These are phyloP conservation scores for Amyelois transitella DNA, from an alignment of 1,140 invertebrate species.

Conservation along the genomic window DNA sequence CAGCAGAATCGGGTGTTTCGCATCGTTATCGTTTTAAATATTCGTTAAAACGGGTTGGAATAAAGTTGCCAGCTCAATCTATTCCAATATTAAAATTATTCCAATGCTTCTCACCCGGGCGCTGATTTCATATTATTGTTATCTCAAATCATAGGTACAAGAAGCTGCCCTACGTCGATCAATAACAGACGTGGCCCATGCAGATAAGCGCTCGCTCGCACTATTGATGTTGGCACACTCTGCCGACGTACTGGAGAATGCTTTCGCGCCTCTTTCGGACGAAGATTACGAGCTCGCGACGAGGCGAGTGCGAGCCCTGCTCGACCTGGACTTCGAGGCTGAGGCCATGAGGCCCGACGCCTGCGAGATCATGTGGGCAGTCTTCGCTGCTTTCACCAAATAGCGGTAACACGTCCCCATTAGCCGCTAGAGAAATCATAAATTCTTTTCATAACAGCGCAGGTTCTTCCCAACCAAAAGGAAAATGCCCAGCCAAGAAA, in stretches of 20 bases:
- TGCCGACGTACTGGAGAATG: constrained; percentile 99
- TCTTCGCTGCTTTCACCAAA: constrained; percentile 98
- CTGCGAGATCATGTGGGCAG: constrained; percentile 97
- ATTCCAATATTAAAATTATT: no score
- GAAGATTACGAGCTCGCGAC: constrained; percentile 99
- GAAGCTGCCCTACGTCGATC: constrained; percentile 96
- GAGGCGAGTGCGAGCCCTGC: constrained; percentile 94
- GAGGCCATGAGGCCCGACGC: constrained; percentile 91
- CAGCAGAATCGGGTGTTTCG: no score
- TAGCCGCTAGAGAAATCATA: not conserved
- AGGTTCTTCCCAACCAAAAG: not conserved
- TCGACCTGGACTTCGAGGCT: constrained; percentile 97
- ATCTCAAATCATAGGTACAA: constrained; percentile 89
- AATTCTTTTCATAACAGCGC: not conserved
- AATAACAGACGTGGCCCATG: constrained; percentile 98
- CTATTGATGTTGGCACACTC: constrained; percentile 97
- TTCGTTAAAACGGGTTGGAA: no score
- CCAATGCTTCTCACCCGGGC: no score
- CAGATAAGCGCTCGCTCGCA: constrained; percentile 95
- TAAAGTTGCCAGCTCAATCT: no score
- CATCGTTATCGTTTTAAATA: no score
- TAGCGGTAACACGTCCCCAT: constrained; percentile 72
- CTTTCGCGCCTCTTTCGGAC: constrained; percentile 98
- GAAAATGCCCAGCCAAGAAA: not conserved
- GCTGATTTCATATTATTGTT: no score